A percentile compares a stretch with the other conserved stretches of the same genome.
Conservation (phyloP, 2,888 invertebrate species). For the Pteria penguin region DNA sequence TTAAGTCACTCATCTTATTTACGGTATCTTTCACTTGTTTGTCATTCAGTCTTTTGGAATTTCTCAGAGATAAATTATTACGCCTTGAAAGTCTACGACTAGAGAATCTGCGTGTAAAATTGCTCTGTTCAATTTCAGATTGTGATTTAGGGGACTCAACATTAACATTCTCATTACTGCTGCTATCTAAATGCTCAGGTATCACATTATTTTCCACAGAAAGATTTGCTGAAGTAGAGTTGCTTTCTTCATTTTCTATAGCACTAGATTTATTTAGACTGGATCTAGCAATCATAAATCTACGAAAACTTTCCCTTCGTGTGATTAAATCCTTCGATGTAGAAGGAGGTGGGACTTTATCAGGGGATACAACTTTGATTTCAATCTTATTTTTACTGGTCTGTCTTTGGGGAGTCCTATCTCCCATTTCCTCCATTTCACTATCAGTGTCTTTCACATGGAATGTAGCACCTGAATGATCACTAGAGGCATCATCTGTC, state of each 20-base stretch:
- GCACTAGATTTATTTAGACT: slow-evolving; percentile 59
- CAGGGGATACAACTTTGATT: slow-evolving; percentile 70
- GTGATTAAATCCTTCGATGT: slow-evolving; percentile 72
- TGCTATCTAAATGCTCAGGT: slow-evolving; percentile 27
- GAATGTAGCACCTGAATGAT: slow-evolving; percentile 72
- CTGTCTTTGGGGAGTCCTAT: slow-evolving; percentile 55
- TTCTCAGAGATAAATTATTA: not conserved
- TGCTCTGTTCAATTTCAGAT: not conserved
- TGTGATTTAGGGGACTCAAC: not conserved
- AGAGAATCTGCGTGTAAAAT: slow-evolving; percentile 10
- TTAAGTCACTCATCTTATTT: slow-evolving; percentile 4
- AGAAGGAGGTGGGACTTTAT: slow-evolving; percentile 72
- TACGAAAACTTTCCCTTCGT: slow-evolving; percentile 70
- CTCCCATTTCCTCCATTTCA: slow-evolving; percentile 61
- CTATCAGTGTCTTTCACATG: slow-evolving; percentile 72
- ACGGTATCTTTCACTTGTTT: not conserved
- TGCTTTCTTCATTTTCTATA: slow-evolving; percentile 27
- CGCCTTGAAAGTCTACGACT: slow-evolving; percentile 16
- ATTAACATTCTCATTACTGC: slow-evolving; percentile 23
- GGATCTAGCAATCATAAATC: slow-evolving; percentile 71
- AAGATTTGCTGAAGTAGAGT: not conserved
- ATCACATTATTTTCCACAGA: slow-evolving; percentile 23
- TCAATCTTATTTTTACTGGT: slow-evolving; percentile 66
- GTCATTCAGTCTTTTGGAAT: not conserved
- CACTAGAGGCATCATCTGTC: slow-evolving; percentile 69